phyloP scores from a whole-genome alignment of 2,797 vertebrate species.

The Rhodeus uyekii region DNA sequence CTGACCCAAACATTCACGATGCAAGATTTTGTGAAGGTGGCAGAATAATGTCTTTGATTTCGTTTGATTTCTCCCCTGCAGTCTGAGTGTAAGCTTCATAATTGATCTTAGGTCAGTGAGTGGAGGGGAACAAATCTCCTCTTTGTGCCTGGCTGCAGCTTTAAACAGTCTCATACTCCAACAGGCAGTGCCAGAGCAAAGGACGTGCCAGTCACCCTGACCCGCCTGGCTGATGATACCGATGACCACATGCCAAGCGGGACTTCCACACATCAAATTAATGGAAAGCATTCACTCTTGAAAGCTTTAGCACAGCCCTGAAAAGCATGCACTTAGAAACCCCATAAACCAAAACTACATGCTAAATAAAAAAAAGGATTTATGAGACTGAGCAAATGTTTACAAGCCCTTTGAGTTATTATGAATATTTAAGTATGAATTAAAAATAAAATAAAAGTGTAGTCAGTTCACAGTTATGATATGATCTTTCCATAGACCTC shows the following conservation, averaged over 20 bases:
- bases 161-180: constrained; percentile 29
- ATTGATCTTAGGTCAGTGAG: constrained; percentile 37
- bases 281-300: constrained; percentile 19
- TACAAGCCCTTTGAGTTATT: constrained; percentile 20
- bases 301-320: background rate
- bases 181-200: constrained; percentile 5
- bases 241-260: constrained; percentile 25
- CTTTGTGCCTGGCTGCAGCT: constrained; percentile 40
- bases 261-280: constrained; percentile 32
- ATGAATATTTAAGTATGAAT: background rate
- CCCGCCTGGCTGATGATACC: constrained; percentile 38
- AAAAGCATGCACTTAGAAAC: constrained; percentile 24
- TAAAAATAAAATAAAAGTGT: background rate
- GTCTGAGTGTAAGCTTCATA: constrained; percentile 9
- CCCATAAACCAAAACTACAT: constrained; percentile 10
- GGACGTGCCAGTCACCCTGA: constrained; percentile 30
- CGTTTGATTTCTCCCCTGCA: constrained; percentile 43
- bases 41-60: constrained; percentile 56
- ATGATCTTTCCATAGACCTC: constrained; percentile 35
- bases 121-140: constrained; percentile 29
- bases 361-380: constrained; percentile 23
- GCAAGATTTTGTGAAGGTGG: constrained; percentile 57
- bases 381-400: constrained; percentile 24
- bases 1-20: constrained; percentile 55
- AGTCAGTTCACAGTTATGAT: constrained; percentile 1